Evolutionary conservation across 1,140 invertebrate species (phyloP).

Genomic region (Myzus persicae): DNA sequence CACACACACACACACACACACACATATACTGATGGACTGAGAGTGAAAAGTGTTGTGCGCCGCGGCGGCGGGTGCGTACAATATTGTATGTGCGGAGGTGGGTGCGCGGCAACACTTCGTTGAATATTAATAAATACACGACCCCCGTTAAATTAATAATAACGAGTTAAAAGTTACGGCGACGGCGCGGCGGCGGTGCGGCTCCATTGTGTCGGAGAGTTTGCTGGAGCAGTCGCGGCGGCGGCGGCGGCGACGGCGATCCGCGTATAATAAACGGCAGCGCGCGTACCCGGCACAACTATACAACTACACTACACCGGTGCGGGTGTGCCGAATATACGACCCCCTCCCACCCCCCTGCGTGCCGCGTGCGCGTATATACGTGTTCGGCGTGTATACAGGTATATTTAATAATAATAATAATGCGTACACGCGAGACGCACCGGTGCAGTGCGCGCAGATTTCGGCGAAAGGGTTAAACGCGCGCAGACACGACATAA

Average conservation of each 20-base stretch:
- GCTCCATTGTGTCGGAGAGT: background rate
- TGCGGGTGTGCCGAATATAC: too few species aligned
- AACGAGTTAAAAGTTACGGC: constrained; percentile 55
- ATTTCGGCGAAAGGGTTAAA: constrained; percentile 39
- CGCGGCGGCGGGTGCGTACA: background rate
- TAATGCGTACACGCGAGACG: too few species aligned
- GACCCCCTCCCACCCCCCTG: too few species aligned
- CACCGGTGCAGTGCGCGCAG: background rate
- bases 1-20: too few species aligned
- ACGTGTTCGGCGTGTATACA: background rate
- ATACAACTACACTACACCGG: background rate
- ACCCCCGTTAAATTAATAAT: constrained; percentile 51
- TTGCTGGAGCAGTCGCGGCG: background rate
- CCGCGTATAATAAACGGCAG: background rate
- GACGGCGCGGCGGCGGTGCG: background rate
- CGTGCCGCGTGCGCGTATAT: too few species aligned
- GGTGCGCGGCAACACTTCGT: constrained; percentile 26
- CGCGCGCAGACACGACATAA: background rate
- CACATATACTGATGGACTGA: background rate
- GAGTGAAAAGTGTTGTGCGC: background rate
- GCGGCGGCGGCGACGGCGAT: background rate
- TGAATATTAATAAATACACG: constrained; percentile 52
- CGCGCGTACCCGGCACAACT: background rate
- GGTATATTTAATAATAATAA: too few species aligned
- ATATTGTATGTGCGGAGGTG: constrained; percentile 3